Evolutionary conservation across 1,140 invertebrate genomes (phyloP), one percentile per base, ranked within the genome.

Genomic region (Paraescarpia echinospica): DNA sequence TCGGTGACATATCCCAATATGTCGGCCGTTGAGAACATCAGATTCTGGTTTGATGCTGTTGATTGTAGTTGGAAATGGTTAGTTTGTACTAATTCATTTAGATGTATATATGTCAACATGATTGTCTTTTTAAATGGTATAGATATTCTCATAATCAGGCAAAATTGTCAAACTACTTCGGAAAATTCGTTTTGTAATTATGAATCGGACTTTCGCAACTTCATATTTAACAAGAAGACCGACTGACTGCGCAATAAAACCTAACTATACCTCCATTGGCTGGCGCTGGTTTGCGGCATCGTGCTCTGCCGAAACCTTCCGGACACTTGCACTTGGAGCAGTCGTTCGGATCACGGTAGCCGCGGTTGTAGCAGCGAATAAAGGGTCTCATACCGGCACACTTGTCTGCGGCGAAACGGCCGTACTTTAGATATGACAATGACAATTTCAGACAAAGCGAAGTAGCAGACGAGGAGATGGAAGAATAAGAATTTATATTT

Each of bases 271-370:
- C 59, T 77, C 59, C 59, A 4, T 18, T 27, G 18, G 27, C 12
- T 6, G 18, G 59, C 18, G 59, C 59, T 77, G 59, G 9, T 18
- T 77, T 27, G 59, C 59, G 92, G 93, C 95, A 95, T n/a, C 89
- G 93, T 93, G 91, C 14, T 95, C 95, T 12, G 93, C 94, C 90
- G 34, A 94, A 94, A 6, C 95, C 95, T 33, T 93, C 91, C 27
- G 95, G 95, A 93, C 95, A 95, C 22, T 95, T 93, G 93, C 95
- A 95, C 33, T 92, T 92, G 22, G 90, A 35, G 92, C 95, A 95
- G 41, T 95, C 94, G 91, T 96, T 96, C 27, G 95, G 95, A 93
- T 95, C 95, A 18, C 93, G 93, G 92, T 96, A 96, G 18, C 95
- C 95, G 34, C 89, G 31, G 34, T 92, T 92, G n/a, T 35, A 31